phyloP scores from a whole-genome alignment of 2,888 invertebrate genomes.

The Agrochola circellaris region DNA sequence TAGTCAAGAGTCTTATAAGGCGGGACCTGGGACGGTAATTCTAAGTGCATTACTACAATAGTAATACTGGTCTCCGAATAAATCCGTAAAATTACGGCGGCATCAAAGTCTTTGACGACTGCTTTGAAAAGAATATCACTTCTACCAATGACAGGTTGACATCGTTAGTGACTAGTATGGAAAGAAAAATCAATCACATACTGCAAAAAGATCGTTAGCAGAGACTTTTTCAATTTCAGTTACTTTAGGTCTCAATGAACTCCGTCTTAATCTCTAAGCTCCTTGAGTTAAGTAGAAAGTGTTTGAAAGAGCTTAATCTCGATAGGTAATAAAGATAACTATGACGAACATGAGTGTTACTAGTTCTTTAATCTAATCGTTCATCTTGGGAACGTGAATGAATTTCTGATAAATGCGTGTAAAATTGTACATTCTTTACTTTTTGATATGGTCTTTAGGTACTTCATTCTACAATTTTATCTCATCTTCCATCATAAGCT shows the following conservation, averaged over 20 bases:
- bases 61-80: background rate
- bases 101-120: background rate
- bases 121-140: background rate
- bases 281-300: slow-evolving; percentile 48
- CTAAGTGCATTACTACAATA: background rate
- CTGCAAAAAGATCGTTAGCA: slow-evolving; percentile 20
- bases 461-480: background rate
- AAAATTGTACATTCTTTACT: slow-evolving; percentile 5
- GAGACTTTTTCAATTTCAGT: slow-evolving; percentile 23
- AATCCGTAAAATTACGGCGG: background rate
- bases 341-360: slow-evolving; percentile 34
- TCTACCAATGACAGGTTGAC: background rate
- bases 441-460: background rate
- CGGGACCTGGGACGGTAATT: background rate
- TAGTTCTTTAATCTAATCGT: slow-evolving; percentile 52
- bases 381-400: slow-evolving; percentile 39
- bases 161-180: background rate
- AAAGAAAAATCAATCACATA: slow-evolving; percentile 1
- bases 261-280: slow-evolving; percentile 39
- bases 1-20: slow-evolving; percentile 1
- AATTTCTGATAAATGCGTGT: slow-evolving; percentile 34
- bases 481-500: background rate
- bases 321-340: slow-evolving; percentile 41
- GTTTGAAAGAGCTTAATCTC: slow-evolving; percentile 46
- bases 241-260: slow-evolving; percentile 26